phyloP scores from a whole-genome alignment of 2,888 invertebrate genomes.

The Leuctra nigra region DNA sequence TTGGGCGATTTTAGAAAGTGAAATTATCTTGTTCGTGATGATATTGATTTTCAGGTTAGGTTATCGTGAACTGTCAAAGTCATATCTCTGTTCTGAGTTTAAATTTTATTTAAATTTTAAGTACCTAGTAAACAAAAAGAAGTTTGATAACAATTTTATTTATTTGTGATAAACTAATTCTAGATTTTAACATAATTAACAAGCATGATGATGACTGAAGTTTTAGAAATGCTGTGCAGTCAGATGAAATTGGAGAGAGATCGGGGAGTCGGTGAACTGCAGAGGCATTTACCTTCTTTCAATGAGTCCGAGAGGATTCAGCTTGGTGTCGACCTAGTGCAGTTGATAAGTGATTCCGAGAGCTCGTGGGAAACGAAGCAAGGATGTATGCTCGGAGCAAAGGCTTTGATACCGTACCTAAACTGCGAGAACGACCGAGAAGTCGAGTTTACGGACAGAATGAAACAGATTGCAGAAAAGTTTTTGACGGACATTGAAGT shows the following conservation, averaged over 20 bases:
- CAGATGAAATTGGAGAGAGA: conserved; percentile 32
- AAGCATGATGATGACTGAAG: conserved; percentile 27
- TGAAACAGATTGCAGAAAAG: conserved; percentile 34
- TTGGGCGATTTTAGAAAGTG: no score
- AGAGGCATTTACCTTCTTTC: conserved; percentile 28
- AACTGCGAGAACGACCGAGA: conserved; percentile 33
- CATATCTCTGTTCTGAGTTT: no score
- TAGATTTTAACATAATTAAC: no score
- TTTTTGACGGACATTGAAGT: conserved; percentile 41
- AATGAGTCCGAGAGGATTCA: conserved; percentile 28
- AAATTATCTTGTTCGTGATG: not conserved
- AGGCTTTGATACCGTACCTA: conserved; percentile 34
- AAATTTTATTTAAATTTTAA: no score
- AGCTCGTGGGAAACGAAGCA: conserved; percentile 41
- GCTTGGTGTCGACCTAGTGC: conserved; percentile 29
- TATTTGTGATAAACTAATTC: no score
- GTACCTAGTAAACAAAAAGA: no score
- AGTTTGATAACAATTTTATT: no score
- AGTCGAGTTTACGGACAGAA: conserved; percentile 29
- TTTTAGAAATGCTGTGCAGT: conserved; percentile 30
- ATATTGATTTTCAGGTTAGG: not conserved
- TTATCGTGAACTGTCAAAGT: no score
- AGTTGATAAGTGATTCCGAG: conserved; percentile 29
- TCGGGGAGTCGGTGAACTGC: conserved; percentile 30
- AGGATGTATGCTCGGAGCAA: conserved; percentile 40